Base-by-base conservation (phyloP, 2,113 vertebrate species). In the Malurus alboscapulatus region DNA sequence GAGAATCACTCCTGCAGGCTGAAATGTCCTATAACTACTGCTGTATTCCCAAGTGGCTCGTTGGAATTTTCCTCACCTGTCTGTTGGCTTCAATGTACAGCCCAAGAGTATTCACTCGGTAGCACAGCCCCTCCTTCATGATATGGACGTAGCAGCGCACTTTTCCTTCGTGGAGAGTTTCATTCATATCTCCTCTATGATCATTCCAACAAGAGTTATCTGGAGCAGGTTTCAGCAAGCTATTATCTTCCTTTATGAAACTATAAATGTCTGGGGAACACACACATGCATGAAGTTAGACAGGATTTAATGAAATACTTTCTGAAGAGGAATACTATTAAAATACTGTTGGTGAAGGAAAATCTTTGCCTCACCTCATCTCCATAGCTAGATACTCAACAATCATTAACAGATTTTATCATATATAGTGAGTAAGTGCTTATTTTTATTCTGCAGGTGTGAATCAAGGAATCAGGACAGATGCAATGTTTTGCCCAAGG, bases 121-220 rank as follows among this genome's bases (percentile, higher is more conserved):
- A 99, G 96, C 99, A 99, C 66, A 99, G 96, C 26, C 99, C 98
- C 55, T 98, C 98, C 72, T 98, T 98, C 98, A 99, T 98, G 78
- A 99, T 98, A 90, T 99, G 99, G 77, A 99, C 98, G 9, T 99
- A 99, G 96, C 99, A 99, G 93, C 99, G 98, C 53, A 99, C 97
- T 93, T 97, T 98, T 55, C 98, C 98, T 38, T 98, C 98, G 2
- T 99, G 98, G 85, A 99, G 98, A 27, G 98, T 98, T 91, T 98
- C 99, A 68, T 97, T 97, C 97, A 98, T 98, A 97, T 99, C 98
- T 66, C 98, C 98, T 53, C 91, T 98, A 30, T 98, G 98, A 97
- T 98, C 98, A 66, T 99, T 99, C 99, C 99, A 99, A 90, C 98
- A 99, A 25, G 98, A 98, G 93, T 98, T 98, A 93, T 98, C 98